A percentile compares a stretch with the other conserved stretches of the same genome.
Conservation (phyloP, 2,113 vertebrate genomes). For the Electrona antarctica region DNA sequence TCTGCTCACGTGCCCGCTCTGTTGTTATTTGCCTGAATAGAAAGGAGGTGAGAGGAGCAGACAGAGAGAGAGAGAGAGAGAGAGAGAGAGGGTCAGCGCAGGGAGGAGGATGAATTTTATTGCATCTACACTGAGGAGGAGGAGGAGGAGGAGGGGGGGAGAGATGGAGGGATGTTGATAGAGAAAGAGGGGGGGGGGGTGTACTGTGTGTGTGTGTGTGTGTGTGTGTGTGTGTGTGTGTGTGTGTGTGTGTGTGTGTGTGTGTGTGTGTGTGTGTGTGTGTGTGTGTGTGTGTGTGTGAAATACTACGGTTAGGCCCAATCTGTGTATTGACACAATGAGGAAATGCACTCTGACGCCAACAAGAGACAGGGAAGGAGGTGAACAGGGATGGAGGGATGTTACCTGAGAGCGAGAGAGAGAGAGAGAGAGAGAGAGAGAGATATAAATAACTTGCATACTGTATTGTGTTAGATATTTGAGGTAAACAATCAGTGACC, state of each 20-base stretch:
- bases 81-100: slow-evolving; percentile 1
- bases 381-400: background rate
- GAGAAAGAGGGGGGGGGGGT: slow-evolving; percentile 55
- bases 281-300: slow-evolving; percentile 53
- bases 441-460: background rate
- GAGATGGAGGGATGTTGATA: slow-evolving; percentile 41
- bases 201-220: background rate
- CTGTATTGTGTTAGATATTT: too few species aligned
- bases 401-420: background rate
- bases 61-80: slow-evolving; percentile 18
- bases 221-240: slow-evolving; percentile 42
- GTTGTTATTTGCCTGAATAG: slow-evolving; percentile 58
- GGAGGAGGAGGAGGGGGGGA: slow-evolving; percentile 45
- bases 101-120: slow-evolving; percentile 55
- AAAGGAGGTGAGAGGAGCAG: slow-evolving; percentile 6
- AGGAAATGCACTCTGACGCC: slow-evolving; percentile 5
- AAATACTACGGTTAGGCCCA: slow-evolving; percentile 67
- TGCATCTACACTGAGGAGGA: slow-evolving; percentile 59
- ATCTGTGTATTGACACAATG: slow-evolving; percentile 42
- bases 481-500: slow-evolving; percentile 15
- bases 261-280: slow-evolving; percentile 42
- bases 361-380: background rate
- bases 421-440: background rate
- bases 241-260: slow-evolving; percentile 48
- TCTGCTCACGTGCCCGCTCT: slow-evolving; percentile 41